Evolutionary conservation across 2,113 vertebrate species (phyloP).

Genomic region (Miniopterus natalensis): DNA sequence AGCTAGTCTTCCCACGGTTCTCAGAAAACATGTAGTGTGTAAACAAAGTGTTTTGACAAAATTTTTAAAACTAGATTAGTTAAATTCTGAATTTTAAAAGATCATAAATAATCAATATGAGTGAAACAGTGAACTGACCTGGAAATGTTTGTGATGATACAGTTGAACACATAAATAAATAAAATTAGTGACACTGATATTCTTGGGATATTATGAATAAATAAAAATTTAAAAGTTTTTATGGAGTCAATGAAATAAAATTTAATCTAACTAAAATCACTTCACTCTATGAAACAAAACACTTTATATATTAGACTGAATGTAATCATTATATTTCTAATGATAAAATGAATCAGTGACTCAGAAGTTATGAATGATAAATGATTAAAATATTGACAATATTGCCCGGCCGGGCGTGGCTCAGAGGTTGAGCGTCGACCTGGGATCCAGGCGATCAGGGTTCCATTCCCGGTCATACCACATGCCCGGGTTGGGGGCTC

Average conservation of each 20-base stretch:
- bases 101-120: neutral
- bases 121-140: neutral
- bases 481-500: too few species aligned
- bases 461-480: too few species aligned
- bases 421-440: too few species aligned
- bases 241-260: neutral
- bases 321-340: conserved; percentile 36
- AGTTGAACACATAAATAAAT: conserved; percentile 41
- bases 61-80: conserved; percentile 28
- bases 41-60: conserved; percentile 47
- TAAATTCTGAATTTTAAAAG: conserved; percentile 64
- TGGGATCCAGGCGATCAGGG: too few species aligned
- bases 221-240: conserved; percentile 42
- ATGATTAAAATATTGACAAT: conserved; percentile 46
- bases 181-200: neutral
- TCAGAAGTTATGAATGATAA: conserved; percentile 35
- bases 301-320: neutral
- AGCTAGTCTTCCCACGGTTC: conserved; percentile 84
- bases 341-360: neutral
- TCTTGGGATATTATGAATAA: neutral
- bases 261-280: neutral
- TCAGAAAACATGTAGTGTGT: conserved; percentile 72
- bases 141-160: neutral
- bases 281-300: neutral
- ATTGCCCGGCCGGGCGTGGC: neutral